Base-by-base conservation (phyloP, 2,888 invertebrate genomes). In the Horisme vitalbata region DNA sequence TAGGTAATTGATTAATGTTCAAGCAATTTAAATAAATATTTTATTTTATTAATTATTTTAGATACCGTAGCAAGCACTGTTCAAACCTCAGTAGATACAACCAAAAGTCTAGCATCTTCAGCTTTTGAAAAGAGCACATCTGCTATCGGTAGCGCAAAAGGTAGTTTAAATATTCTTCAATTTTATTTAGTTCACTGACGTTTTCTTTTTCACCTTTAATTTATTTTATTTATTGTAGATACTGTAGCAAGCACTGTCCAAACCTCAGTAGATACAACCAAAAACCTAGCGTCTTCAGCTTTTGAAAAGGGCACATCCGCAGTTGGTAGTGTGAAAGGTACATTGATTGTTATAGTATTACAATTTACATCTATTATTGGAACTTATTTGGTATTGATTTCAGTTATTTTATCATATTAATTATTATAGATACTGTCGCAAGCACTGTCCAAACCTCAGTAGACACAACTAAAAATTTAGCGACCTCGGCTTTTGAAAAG, bases 181-280 rank as follows among this genome's bases (percentile, higher is more conserved):
- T n/a, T n/a, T n/a, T n/a, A n/a, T n/a, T n/a, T n/a, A n/a, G n/a
- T n/a, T n/a, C n/a, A n/a, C n/a, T n/a, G n/a, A n/a, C n/a, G n/a
- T n/a, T n/a, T n/a, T n/a, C n/a, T n/a, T n/a, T n/a, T n/a, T n/a
- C n/a, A n/a, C n/a, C n/a, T n/a, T n/a, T n/a, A n/a, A n/a, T n/a
- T n/a, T n/a, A n/a, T n/a, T n/a, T n/a, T n/a, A n/a, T n/a, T n/a
- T n/a, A n/a, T n/a, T n/a, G n/a, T n/a, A n/a, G 74, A 75, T 39
- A 60, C 70, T 3, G 68, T 73, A 41, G 43, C 67, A 24, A 66
- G 63, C 52, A 71, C 72, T 26, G 62, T 70, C 5, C 53, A 64
- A 24, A 59, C 61, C 20, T 67, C 75, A 15, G 71, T 76, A 63
- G 79, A 79, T 21, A 71, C 69, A 0, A 72, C 77, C n/a, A 76